Evolutionary conservation across 2,797 vertebrate species (phyloP), one percentile per base, ranked within the genome.

Genomic region (Amniataba percoides): DNA sequence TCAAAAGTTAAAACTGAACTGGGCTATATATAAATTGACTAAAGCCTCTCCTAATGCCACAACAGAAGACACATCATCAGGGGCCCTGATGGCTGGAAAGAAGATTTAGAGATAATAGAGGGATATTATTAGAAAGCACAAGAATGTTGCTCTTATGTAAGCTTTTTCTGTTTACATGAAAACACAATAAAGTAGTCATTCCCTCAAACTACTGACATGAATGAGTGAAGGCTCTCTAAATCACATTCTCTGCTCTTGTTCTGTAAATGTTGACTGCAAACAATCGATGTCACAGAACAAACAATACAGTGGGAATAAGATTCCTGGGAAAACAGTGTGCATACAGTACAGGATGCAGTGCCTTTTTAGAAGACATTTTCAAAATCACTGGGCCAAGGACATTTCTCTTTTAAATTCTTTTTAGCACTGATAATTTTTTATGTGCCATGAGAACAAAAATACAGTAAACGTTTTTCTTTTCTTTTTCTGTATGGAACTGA

Each of bases 111-210:
- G 86, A 88, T 82, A 87, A 90, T 34, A 74, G 60, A 63, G 55
- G 63, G 83, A 73, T 89, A 92, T 88, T 86, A 86, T 90, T 90
- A 89, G 89, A 85, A 67, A 82, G 62, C 71, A 36, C 25, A 83
- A 16, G 83, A 90, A 90, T 83, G 76, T 42, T 79, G 63, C 61
- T 82, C 67, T 88, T 85, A 83, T 79, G 70, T 73, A 85, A 89
- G 67, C 39, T 9, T 55, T 31, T 43, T 74, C 71, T 80, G 80
- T 85, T 87, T 76, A 83, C 56, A 76, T 75, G 36, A 78, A 85
- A 83, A 85, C 62, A 82, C 21, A 81, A 39, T 27, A 73, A 77
- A 69, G 70, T 48, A 31, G 39, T 36, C 21, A 61, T 69, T 34
- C 13, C 39, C 15, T 70, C 55, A 71, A 78, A 77, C 16, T 62